A percentile compares a stretch with the other conserved stretches of the same genome.
phyloP scores from a whole-genome alignment of 2,888 invertebrate genomes.

The Liopterus haemorrhoidalis region DNA sequence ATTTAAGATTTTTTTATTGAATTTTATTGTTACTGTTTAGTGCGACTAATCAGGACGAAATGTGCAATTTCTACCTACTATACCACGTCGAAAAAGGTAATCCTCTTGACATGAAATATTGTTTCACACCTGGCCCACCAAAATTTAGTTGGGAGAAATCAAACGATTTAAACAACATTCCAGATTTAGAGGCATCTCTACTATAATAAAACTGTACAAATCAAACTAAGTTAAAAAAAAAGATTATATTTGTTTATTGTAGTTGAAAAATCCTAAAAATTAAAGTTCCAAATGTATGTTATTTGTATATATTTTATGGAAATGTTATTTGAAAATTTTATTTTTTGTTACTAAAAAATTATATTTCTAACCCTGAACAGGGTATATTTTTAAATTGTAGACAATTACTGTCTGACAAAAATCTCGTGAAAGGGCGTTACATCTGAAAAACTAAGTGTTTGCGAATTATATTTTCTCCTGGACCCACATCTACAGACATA shows the following conservation, averaged over 20 bases:
- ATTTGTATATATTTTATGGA: neutral
- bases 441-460: too few species aligned
- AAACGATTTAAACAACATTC: constrained; percentile 66
- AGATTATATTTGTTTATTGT: neutral
- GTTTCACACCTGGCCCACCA: constrained; percentile 80
- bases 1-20: constrained; percentile 1
- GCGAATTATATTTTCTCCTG: too few species aligned
- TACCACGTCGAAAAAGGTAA: constrained; percentile 77
- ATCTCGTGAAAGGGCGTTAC: too few species aligned
- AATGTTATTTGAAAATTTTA: neutral
- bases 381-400: too few species aligned
- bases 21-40: constrained; percentile 44
- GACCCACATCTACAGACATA: too few species aligned
- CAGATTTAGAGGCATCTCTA: constrained; percentile 62
- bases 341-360: constrained; percentile 3
- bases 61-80: constrained; percentile 95
- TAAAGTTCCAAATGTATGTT: neutral
- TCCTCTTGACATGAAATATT: constrained; percentile 73
- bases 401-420: too few species aligned
- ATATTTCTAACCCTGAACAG: too few species aligned
- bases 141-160: constrained; percentile 71
- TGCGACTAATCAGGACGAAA: constrained; percentile 80
- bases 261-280: neutral
- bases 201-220: constrained; percentile 46
- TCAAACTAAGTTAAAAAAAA: too few species aligned